These are phyloP conservation scores for Boulengeromyrus knoepffleri DNA, from an alignment of 2,113 vertebrate species.

Conservation along the genomic window DNA sequence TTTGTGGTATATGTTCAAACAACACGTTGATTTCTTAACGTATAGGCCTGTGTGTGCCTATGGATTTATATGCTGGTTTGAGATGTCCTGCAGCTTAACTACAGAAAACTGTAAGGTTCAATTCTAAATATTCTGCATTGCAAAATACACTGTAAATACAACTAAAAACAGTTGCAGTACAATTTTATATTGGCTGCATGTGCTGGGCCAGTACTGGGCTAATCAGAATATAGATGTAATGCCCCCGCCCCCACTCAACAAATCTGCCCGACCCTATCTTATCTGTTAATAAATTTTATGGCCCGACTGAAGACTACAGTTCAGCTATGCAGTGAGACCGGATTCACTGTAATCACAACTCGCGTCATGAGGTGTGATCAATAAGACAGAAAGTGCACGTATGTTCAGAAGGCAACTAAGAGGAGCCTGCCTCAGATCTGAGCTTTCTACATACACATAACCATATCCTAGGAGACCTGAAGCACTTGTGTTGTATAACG, in stretches of 20 bases:
- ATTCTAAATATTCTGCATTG: neutral
- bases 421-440: neutral
- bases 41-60: neutral
- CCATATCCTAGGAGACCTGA: neutral
- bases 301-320: neutral
- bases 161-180: neutral
- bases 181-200: neutral
- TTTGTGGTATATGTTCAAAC: neutral
- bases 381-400: neutral
- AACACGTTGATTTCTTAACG: neutral
- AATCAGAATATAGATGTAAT: neutral
- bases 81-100: neutral
- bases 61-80: neutral
- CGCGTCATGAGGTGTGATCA: neutral
- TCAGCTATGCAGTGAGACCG: neutral
- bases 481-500: neutral
- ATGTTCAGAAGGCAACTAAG: neutral
- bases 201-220: neutral
- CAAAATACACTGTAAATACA: neutral
- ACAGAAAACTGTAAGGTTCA: neutral
- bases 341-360: neutral
- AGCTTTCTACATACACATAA: neutral
- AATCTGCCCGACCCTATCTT: neutral
- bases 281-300: neutral
- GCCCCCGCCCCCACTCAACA: neutral